Base-by-base conservation (phyloP, 1,140 invertebrate species). In the Plutomurus gul region DNA sequence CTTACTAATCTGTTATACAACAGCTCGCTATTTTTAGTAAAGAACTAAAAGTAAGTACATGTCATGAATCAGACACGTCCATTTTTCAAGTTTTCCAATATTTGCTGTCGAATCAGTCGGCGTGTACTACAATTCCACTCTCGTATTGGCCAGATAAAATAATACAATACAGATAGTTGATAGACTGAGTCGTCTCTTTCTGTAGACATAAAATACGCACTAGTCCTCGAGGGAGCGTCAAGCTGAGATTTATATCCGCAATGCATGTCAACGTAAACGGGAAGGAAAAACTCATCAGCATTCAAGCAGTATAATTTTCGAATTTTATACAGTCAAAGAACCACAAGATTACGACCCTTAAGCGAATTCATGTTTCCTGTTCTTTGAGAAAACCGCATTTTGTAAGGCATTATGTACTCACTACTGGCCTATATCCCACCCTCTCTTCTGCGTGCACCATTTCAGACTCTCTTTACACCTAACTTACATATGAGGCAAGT, bases 291-390 rank as follows among this genome's bases (percentile, higher is more conserved):
- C 46, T 49, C 46, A 49, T 49, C 46, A 49, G 46, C 46, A 49
- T 49, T 49, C 46, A 49, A 49, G 46, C 46, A 49, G 46, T 49
- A 49, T 49, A 49, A 49, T 49, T 49, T 49, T 49, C 46, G n/a
- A 49, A 49, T 49, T 49, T 49, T 49, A 49, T 49, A 49, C 16
- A 49, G 46, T 49, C 46, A 49, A 49, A 49, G 46, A 49, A 49
- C 46, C 46, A 49, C 46, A 2, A 49, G 46, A 49, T 49, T 49
- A 49, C 46, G 46, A 49, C 46, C 46, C 46, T 49, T 49, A 20
- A 49, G 46, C 46, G 46, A 49, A 49, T 49, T 49, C 46, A 49
- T 49, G 46, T 18, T 49, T 49, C 46, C 46, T 49, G 46, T 49
- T 49, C 46, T 49, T 49, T 18, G 1, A 18, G 18, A n/a, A 49